These are phyloP conservation scores for Drosophila imparisetae DNA, from an alignment of 2,888 invertebrate genomes.

Conservation along the genomic window DNA sequence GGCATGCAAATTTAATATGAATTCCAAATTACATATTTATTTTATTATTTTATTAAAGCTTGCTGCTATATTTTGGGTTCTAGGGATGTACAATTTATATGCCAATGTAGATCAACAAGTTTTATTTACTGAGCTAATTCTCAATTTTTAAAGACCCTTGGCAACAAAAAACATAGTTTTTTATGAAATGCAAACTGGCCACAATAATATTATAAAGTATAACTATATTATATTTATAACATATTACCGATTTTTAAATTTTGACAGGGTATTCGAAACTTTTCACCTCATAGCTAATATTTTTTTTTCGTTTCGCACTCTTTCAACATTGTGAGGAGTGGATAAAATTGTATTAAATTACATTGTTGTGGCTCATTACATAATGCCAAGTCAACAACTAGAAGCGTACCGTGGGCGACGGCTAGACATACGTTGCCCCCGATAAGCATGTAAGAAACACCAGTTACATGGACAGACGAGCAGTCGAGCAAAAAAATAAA, in stretches of 20 bases:
- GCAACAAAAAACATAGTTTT: neutral
- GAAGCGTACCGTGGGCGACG: constrained; percentile 39
- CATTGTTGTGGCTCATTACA: constrained; percentile 77
- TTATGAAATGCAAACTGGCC: neutral
- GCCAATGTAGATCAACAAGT: neutral
- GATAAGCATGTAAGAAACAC: constrained; percentile 36
- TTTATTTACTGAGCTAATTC: neutral
- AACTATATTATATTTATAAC: neutral
- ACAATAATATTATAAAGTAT: neutral
- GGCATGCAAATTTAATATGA: neutral
- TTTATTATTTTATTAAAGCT: neutral
- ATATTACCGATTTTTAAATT: neutral
- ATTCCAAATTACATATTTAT: neutral
- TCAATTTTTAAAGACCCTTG: neutral
- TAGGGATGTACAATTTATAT: neutral
- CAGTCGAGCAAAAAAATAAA: constrained; percentile 14
- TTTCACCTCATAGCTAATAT: constrained; percentile 7
- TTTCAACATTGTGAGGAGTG: constrained; percentile 46
- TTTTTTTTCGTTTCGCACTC: constrained; percentile 41
- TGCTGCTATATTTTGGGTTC: neutral
- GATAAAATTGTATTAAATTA: constrained; percentile 79
- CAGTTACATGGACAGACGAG: constrained; percentile 20
- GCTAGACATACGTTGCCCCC: constrained; percentile 10
- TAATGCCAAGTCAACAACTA: constrained; percentile 74
- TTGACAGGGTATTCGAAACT: constrained; percentile 35